A percentile compares a stretch with the other conserved stretches of the same genome.
phyloP scores from a whole-genome alignment of 1,140 invertebrate genomes.

The Trinorchestia longiramus region DNA sequence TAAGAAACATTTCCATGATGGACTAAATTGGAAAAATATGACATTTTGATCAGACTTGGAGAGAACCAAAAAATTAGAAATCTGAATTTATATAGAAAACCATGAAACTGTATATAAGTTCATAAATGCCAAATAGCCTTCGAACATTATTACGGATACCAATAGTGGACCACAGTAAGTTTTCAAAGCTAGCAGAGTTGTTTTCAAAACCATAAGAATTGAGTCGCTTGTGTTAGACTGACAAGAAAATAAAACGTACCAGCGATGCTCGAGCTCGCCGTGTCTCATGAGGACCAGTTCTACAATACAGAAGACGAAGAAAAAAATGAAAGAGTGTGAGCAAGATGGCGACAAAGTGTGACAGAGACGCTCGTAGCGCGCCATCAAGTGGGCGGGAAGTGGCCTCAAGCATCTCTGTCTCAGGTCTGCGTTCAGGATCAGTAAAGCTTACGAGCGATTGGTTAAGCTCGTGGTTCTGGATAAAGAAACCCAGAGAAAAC shows the following conservation, averaged over 20 bases:
- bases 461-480: not conserved
- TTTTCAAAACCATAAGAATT: not conserved
- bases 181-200: not conserved
- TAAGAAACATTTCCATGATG: not conserved
- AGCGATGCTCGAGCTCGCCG: not conserved
- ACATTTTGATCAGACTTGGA: not conserved
- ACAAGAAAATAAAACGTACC: not conserved
- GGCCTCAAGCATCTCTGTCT: not conserved
- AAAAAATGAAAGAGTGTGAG: not conserved
- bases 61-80: not conserved
- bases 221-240: not conserved
- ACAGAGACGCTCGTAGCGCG: not conserved
- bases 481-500: not conserved
- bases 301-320: not conserved
- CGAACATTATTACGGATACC: not conserved
- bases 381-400: not conserved
- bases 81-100: not conserved
- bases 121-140: not conserved
- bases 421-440: not conserved
- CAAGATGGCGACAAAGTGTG: not conserved
- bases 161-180: not conserved
- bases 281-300: not conserved
- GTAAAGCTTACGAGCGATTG: not conserved
- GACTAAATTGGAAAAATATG: not conserved
- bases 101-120: not conserved